Evolutionary conservation across 2,888 invertebrate genomes (phyloP).

Genomic region (Pollenia griseotomentosa): DNA sequence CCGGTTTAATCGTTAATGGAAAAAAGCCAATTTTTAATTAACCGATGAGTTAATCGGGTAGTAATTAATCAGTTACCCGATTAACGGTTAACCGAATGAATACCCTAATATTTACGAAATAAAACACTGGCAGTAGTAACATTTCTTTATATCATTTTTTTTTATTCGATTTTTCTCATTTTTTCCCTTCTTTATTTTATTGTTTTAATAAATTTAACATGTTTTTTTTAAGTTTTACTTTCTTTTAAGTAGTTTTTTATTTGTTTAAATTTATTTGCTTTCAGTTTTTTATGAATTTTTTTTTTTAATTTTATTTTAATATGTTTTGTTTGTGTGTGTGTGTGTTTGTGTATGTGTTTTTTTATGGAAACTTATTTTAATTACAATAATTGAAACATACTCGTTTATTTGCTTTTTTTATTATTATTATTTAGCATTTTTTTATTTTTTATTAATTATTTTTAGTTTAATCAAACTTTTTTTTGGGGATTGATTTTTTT

Average conservation of each 20-base stretch:
- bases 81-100: too few relatives aligned
- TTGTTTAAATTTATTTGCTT: slow-evolving; percentile 40
- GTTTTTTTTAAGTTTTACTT: slow-evolving; percentile 46
- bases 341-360: slow-evolving; percentile 4
- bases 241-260: slow-evolving; percentile 30
- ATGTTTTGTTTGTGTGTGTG: slow-evolving; percentile 13
- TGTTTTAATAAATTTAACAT: slow-evolving; percentile 73
- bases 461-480: slow-evolving; percentile 64
- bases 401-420: slow-evolving; percentile 53
- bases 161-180: slow-evolving; percentile 67
- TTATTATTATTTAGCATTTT: slow-evolving; percentile 48
- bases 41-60: too few relatives aligned
- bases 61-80: too few relatives aligned
- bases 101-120: slow-evolving; percentile 36
- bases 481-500: slow-evolving; percentile 15
- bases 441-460: slow-evolving; percentile 48
- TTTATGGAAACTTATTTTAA: slow-evolving; percentile 71
- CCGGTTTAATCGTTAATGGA: too few relatives aligned
- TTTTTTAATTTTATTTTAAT: slow-evolving; percentile 4
- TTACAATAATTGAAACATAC: slow-evolving; percentile 74
- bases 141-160: slow-evolving; percentile 70
- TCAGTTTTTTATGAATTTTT: slow-evolving; percentile 35
- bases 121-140: slow-evolving; percentile 59
- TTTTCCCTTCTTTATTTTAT: slow-evolving; percentile 61
- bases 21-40: too few relatives aligned